Conservation (phyloP, 2,797 vertebrate genomes). For the Acropternis orthonyx region DNA sequence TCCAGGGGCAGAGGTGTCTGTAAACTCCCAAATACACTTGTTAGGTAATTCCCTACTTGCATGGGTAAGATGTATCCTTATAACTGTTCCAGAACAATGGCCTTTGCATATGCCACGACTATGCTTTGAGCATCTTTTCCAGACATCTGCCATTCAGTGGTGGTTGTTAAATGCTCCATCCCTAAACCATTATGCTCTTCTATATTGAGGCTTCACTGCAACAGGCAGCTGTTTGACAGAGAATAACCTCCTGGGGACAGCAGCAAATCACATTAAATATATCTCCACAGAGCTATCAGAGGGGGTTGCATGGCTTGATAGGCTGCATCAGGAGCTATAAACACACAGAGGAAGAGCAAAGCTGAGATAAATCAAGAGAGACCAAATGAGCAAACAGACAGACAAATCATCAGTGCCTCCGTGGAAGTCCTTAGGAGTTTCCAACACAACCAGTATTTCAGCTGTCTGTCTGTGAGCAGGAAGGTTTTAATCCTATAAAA, state of each 20-base stretch:
- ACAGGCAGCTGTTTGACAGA: slow-evolving; percentile 63
- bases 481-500: slow-evolving; percentile 33
- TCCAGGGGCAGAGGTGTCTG: not conserved
- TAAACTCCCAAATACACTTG: not conserved
- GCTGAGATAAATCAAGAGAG: slow-evolving; percentile 50
- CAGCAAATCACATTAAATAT: slow-evolving; percentile 69
- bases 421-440: slow-evolving; percentile 1
- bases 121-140: not conserved
- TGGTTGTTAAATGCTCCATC: slow-evolving; percentile 51
- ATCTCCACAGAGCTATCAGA: slow-evolving; percentile 55
- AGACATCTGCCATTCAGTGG: slow-evolving; percentile 51
- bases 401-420: slow-evolving; percentile 42
- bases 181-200: slow-evolving; percentile 28
- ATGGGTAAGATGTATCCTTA: not conserved
- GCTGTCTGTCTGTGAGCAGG: not conserved
- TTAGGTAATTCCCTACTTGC: not conserved
- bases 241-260: slow-evolving; percentile 55
- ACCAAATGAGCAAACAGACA: slow-evolving; percentile 46
- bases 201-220: slow-evolving; percentile 27
- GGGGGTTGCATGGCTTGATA: slow-evolving; percentile 31
- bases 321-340: slow-evolving; percentile 54
- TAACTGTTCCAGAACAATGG: not conserved
- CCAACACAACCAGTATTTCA: not conserved
- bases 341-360: slow-evolving; percentile 42
- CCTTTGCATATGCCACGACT: not conserved